These are phyloP conservation scores for Columba livia DNA, from an alignment of 2,113 vertebrate species.

Conservation along the genomic window DNA sequence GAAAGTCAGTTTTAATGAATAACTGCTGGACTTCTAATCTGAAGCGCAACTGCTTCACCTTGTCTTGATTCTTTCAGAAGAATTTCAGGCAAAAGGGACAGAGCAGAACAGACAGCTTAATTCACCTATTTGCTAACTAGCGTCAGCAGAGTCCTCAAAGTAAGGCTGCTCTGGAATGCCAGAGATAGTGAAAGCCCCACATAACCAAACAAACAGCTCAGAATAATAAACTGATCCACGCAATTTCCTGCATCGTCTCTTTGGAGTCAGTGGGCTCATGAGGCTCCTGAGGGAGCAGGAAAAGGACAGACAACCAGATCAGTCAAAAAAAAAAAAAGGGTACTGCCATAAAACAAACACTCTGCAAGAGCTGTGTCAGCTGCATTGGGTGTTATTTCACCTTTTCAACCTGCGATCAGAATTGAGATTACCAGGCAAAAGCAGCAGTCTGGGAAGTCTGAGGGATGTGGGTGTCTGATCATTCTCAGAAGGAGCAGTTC, in stretches of 20 bases:
- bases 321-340: background rate
- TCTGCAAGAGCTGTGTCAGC: background rate
- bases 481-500: background rate
- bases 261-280: background rate
- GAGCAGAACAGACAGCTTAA: background rate
- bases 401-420: background rate
- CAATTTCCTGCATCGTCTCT: slow-evolving; percentile 42
- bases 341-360: background rate
- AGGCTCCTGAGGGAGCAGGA: background rate
- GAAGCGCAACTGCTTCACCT: background rate
- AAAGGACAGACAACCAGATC: background rate
- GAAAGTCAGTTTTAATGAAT: background rate
- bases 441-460: background rate
- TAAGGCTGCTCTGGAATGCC: slow-evolving; percentile 29
- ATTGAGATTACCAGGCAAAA: background rate
- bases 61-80: background rate
- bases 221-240: slow-evolving; percentile 45
- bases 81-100: background rate
- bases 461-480: background rate
- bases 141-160: background rate
- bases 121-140: slow-evolving; percentile 15
- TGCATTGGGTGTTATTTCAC: background rate
- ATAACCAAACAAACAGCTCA: slow-evolving; percentile 45
- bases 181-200: slow-evolving; percentile 30
- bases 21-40: background rate